A percentile compares a stretch with the other conserved stretches of the same genome.
Evolutionary conservation across 2,888 invertebrate species (phyloP).

Genomic region (Amphimallon solstitiale): DNA sequence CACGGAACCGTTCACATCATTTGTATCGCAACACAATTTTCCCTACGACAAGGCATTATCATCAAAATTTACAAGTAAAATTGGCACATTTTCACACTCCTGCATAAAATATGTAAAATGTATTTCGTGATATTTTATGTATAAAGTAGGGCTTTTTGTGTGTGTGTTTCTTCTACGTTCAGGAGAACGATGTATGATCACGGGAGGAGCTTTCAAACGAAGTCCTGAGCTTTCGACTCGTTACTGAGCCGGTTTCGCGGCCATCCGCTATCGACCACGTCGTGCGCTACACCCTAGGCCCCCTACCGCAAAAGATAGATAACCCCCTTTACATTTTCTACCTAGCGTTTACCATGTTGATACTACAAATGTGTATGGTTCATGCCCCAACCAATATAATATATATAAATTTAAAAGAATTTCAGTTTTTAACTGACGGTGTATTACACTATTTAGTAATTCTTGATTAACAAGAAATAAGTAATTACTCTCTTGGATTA

Average conservation of each 20-base stretch:
- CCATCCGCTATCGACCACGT: constrained; percentile 55
- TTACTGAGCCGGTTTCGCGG: constrained; percentile 52
- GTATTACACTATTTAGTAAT: too few relatives aligned
- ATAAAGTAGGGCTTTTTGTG: too few relatives aligned
- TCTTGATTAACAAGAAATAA: too few relatives aligned
- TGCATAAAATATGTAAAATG: constrained; percentile 36
- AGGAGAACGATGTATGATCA: constrained; percentile 37
- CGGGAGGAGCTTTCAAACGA: constrained; percentile 47
- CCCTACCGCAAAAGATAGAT: constrained; percentile 53
- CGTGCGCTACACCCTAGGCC: constrained; percentile 51
- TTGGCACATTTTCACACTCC: constrained; percentile 52
- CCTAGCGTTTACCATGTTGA: constrained; percentile 10
- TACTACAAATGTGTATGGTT: background rate
- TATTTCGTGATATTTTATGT: too few relatives aligned
- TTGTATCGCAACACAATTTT: constrained; percentile 18
- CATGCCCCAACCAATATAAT: too few relatives aligned
- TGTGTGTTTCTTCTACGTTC: too few relatives aligned
- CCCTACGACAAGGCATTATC: constrained; percentile 8
- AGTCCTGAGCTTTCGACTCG: constrained; percentile 53
- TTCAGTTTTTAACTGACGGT: too few relatives aligned
- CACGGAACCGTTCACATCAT: constrained; percentile 34
- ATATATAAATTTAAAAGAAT: too few relatives aligned
- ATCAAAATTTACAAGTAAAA: constrained; percentile 38
- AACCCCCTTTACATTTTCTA: constrained; percentile 36
- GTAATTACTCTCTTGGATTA: too few relatives aligned